A percentile compares a stretch with the other conserved stretches of the same genome.
phyloP scores from a whole-genome alignment of 2,113 vertebrate genomes.

The Tetrao urogallus region DNA sequence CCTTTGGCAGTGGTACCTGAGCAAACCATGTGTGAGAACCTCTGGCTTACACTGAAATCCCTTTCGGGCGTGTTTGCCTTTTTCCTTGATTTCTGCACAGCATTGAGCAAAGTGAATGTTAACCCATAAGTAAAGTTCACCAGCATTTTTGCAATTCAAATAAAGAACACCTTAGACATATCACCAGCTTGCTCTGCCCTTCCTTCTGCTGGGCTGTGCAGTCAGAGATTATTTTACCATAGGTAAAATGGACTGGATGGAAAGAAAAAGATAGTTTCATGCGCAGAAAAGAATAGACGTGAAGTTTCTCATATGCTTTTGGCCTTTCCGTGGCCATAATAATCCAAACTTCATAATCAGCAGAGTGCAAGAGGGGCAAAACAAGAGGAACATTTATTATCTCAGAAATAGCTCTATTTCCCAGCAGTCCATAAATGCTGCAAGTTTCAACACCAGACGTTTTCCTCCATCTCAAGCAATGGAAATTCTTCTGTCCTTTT shows the following conservation, averaged over 20 bases:
- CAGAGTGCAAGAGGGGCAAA: neutral
- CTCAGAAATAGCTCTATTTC: neutral
- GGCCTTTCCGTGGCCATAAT: neutral
- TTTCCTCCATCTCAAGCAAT: neutral
- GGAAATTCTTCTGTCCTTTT: constrained; percentile 38
- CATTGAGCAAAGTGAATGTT: neutral
- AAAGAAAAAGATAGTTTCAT: neutral
- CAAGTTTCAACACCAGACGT: neutral
- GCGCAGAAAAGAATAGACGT: neutral
- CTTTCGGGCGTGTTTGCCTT: neutral
- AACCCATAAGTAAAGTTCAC: constrained; percentile 18
- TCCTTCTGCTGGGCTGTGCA: neutral
- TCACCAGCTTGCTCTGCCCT: neutral
- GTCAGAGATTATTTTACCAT: neutral
- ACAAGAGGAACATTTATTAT: neutral
- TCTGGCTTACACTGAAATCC: neutral
- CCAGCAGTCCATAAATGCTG: neutral
- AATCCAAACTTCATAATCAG: neutral
- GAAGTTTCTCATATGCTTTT: neutral
- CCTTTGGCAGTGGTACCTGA: neutral
- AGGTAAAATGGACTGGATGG: neutral
- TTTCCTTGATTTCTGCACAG: neutral
- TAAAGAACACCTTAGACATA: neutral
- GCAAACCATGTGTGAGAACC: neutral
- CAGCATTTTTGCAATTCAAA: constrained; percentile 21